A percentile compares a stretch with the other conserved stretches of the same genome.
Evolutionary conservation across 2,113 vertebrate genomes (phyloP).

Genomic region (Amphilophus citrinellus): DNA sequence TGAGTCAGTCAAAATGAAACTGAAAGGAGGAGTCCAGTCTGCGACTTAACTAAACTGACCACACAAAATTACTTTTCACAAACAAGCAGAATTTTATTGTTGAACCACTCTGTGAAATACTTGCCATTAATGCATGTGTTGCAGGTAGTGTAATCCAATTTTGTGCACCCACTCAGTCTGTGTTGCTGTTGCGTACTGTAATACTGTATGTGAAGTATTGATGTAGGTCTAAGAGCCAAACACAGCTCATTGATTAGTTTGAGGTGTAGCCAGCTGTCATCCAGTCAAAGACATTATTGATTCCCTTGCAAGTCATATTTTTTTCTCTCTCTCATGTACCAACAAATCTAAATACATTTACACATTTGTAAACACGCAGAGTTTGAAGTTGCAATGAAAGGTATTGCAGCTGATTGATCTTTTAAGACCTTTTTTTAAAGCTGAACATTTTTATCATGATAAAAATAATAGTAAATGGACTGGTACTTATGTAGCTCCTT

Average conservation of each 20-base stretch:
- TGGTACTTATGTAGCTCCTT: too few relatives aligned
- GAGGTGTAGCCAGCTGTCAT: conserved; percentile 72
- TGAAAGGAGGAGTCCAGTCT: neutral
- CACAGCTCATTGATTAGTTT: conserved; percentile 69
- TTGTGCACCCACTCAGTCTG: conserved; percentile 21
- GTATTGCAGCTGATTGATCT: neutral
- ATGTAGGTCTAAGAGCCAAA: conserved; percentile 50
- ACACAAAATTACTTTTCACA: neutral
- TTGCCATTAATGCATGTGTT: conserved; percentile 27
- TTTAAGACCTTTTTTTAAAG: neutral
- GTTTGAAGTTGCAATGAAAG: neutral
- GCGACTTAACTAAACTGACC: neutral
- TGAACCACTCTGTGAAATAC: neutral
- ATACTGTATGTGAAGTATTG: conserved; percentile 65
- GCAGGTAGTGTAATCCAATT: conserved; percentile 35
- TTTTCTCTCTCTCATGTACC: neutral
- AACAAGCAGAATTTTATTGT: neutral
- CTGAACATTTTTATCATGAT: too few relatives aligned
- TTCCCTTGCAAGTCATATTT: conserved; percentile 51
- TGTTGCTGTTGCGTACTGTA: conserved; percentile 3
- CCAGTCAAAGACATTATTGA: conserved; percentile 61
- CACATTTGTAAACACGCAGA: neutral
- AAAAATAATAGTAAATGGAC: too few relatives aligned
- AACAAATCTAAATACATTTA: conserved; percentile 4
- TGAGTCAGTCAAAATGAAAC: conserved; percentile 29